Percentiles rank a stretch among this genome's conserved stretches.
Evolutionary conservation across 2,888 invertebrate species (phyloP).

Genomic region (Ormyrus rosae): DNA sequence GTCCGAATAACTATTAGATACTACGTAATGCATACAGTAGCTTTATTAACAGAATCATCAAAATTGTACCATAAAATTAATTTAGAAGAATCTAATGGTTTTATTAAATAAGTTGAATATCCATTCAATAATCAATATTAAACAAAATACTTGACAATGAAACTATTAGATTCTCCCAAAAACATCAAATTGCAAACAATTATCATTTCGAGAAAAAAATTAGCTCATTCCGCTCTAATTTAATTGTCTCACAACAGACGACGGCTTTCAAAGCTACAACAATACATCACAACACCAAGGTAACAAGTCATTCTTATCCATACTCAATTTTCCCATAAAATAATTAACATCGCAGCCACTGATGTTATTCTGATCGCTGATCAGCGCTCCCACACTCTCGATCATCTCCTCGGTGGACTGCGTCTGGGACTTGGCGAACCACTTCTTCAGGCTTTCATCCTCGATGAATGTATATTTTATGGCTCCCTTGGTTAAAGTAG

Average conservation of each 20-base stretch:
- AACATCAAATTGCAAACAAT: too few species aligned
- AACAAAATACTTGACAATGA: too few species aligned
- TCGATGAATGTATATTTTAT: neutral
- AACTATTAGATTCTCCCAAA: too few species aligned
- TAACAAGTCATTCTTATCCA: neutral
- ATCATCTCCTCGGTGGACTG: neutral
- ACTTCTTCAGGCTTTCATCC: neutral
- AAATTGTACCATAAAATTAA: neutral
- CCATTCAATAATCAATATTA: too few species aligned
- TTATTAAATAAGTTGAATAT: too few species aligned
- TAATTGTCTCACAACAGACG: too few species aligned
- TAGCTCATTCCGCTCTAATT: too few species aligned
- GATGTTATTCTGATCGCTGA: neutral
- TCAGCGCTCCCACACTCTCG: neutral
- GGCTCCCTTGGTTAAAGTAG: neutral
- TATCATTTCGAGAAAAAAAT: too few species aligned
- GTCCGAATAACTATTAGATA: neutral
- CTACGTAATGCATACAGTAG: neutral
- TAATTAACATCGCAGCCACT: constrained; percentile 3
- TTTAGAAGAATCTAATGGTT: too few species aligned
- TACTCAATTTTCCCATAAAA: neutral
- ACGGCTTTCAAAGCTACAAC: too few species aligned
- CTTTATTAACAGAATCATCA: neutral
- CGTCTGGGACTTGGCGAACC: neutral
- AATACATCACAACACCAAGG: too few species aligned